Percentiles rank a stretch among this genome's conserved stretches.
Conservation (phyloP, 2,888 invertebrate genomes). For the Dicyrtoma fusca region DNA sequence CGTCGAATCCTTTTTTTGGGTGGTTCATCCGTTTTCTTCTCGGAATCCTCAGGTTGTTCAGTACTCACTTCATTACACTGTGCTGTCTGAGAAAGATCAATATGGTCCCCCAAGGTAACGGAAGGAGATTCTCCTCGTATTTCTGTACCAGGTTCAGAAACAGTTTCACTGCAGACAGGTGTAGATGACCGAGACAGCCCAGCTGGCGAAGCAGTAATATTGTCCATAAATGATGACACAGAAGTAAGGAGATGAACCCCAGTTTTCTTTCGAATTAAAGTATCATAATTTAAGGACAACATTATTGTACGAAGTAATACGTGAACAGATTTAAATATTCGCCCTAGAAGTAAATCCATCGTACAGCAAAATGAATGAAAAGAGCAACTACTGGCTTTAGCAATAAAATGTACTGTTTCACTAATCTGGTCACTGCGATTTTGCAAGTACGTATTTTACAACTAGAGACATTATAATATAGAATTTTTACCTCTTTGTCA, state of each 20-base stretch:
- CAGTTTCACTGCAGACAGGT: too few species aligned
- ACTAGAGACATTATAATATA: too few species aligned
- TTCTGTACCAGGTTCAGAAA: background rate
- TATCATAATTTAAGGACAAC: too few species aligned
- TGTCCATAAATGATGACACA: slow-evolving; percentile 10
- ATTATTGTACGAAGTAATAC: too few species aligned
- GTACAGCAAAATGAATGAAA: too few species aligned
- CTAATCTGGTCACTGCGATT: too few species aligned
- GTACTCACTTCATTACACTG: background rate
- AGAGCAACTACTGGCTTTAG: too few species aligned
- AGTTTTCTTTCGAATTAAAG: slow-evolving; percentile 14
- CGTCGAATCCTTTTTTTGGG: slow-evolving; percentile 29
- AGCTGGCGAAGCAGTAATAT: background rate
- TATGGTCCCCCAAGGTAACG: background rate
- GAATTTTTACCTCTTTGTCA: slow-evolving; percentile 17
- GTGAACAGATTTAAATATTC: too few species aligned
- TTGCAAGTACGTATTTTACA: too few species aligned
- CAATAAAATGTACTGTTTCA: too few species aligned
- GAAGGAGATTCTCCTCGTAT: background rate
- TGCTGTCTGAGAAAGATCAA: background rate
- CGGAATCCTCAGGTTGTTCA: background rate
- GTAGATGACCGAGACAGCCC: too few species aligned
- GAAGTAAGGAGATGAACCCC: background rate
- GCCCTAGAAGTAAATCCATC: too few species aligned
- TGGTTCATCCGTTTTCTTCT: background rate